Base-by-base conservation (phyloP, 2,797 vertebrate species). In the Eupleurogrammus muticus region DNA sequence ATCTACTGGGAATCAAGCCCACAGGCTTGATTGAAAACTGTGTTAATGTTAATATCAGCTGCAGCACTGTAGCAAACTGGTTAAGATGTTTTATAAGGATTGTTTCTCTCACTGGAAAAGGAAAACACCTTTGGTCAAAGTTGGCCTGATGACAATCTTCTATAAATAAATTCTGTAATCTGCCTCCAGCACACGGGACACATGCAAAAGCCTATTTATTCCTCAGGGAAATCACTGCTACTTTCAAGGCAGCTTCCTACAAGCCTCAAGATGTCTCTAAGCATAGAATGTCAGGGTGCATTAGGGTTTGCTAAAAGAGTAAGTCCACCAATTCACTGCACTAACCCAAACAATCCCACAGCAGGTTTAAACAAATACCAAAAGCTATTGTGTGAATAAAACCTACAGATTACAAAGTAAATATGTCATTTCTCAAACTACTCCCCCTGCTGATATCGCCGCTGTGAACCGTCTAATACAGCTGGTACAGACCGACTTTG, bases 121-220 rank as follows among this genome's bases (percentile, higher is more conserved):
- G 17, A 60, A 66, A 53, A 36, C 36, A 57, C 12, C 44, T 73
- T 70, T 63, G 24, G 53, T 32, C n/a, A 50, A 79, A 70, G 16
- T 53, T 44, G 64, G 48, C 73, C 49, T 59, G 23, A 53, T 3
- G 54, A 70, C 38, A 63, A 74, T 58, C n/a, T 67, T 61, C 87
- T 91, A 90, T 72, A 82, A 90, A 91, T 92, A 90, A 36, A 58
- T 73, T 36, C 49, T 82, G 89, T 85, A 92, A 92, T 73, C 74
- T 69, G 88, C 34, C 46, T 68, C 46, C 38, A 42, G 35, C 49
- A 38, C 0, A n/a, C 40, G 54, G 46, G 72, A 34, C 80, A 71
- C 77, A 76, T 80, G 81, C 85, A 79, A 84, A 80, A 82, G 77
- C 60, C 86, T 88, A 90, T 91, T 92, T 92, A 87, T 89, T 89